A percentile compares a stretch with the other conserved stretches of the same genome.
These are phyloP conservation scores for Syngnathus floridae DNA, from an alignment of 2,113 vertebrate genomes.

Conservation along the genomic window DNA sequence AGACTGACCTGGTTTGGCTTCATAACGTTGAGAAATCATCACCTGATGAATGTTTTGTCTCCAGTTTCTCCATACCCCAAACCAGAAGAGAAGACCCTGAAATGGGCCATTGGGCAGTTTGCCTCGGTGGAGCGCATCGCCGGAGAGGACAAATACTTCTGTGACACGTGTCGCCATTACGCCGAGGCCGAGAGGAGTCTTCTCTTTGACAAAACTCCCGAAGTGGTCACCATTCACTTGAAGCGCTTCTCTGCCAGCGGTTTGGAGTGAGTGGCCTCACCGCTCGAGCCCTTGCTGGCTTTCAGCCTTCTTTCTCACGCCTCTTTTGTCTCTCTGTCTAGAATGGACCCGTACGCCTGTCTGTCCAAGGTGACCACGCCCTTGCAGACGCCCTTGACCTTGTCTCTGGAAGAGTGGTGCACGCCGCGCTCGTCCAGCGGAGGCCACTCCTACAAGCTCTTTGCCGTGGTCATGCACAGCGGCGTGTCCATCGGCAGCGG, in stretches of 20 bases:
- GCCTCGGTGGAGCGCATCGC: slow-evolving; percentile 96
- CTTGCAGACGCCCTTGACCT: slow-evolving; percentile 80
- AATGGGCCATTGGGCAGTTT: slow-evolving; percentile 96
- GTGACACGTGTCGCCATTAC: slow-evolving; percentile 94
- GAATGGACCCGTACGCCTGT: slow-evolving; percentile 87
- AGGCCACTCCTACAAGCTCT: slow-evolving; percentile 83
- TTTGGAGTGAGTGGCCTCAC: slow-evolving; percentile 71
- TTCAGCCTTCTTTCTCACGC: not conserved
- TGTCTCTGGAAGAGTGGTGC: slow-evolving; percentile 94
- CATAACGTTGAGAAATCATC: not conserved
- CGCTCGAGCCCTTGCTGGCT: not conserved
- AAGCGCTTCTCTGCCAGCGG: slow-evolving; percentile 96
- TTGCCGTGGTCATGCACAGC: slow-evolving; percentile 96
- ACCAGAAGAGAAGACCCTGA: slow-evolving; percentile 86
- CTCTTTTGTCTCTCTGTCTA: slow-evolving; percentile 30
- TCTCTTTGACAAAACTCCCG: slow-evolving; percentile 94
- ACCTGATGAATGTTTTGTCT: not conserved
- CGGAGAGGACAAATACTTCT: slow-evolving; percentile 97
- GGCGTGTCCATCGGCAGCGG: slow-evolving; percentile 96
- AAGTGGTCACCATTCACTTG: slow-evolving; percentile 93
- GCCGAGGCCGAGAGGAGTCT: slow-evolving; percentile 95
- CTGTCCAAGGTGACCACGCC: slow-evolving; percentile 97
- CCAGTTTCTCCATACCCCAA: slow-evolving; percentile 97
- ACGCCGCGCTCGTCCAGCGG: slow-evolving; percentile 71
- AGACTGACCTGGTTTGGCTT: not conserved